Percentiles rank a stretch among this genome's conserved stretches.
Evolutionary conservation across 2,113 vertebrate species (phyloP).

Genomic region (Pterocles burchelli): DNA sequence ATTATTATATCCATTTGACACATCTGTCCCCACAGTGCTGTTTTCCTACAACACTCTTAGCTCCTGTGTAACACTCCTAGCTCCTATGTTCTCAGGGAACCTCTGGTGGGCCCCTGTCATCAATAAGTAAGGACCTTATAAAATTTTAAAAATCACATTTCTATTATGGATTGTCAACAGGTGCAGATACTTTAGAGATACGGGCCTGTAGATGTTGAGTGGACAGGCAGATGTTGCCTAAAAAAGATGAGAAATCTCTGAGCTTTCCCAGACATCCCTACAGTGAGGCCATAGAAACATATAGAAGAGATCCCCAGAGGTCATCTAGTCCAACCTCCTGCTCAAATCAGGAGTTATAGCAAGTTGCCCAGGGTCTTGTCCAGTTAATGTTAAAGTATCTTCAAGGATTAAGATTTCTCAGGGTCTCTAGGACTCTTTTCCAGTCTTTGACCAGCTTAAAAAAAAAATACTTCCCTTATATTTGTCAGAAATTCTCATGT

Average conservation of each 20-base stretch:
- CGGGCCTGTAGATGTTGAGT: background rate
- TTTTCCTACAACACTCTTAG: background rate
- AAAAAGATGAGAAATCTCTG: background rate
- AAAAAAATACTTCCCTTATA: background rate
- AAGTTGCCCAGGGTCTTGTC: background rate
- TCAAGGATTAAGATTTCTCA: background rate
- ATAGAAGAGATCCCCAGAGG: background rate
- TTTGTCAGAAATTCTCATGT: background rate
- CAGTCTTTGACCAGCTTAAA: background rate
- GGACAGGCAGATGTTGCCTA: background rate
- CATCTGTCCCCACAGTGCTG: background rate
- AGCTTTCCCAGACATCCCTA: background rate
- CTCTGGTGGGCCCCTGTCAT: background rate
- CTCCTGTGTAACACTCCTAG: background rate
- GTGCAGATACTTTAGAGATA: background rate
- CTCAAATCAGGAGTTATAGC: background rate
- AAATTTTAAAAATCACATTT: background rate
- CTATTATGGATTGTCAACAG: background rate
- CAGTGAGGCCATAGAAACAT: background rate
- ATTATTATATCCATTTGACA: background rate
- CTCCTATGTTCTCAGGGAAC: background rate
- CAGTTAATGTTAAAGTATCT: background rate
- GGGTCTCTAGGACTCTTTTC: background rate
- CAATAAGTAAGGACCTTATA: background rate
- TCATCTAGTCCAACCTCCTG: background rate